A percentile compares a stretch with the other conserved stretches of the same genome.
Conservation (phyloP, 2,113 vertebrate genomes). For the Sinocyclocheilus anophthalmus region DNA sequence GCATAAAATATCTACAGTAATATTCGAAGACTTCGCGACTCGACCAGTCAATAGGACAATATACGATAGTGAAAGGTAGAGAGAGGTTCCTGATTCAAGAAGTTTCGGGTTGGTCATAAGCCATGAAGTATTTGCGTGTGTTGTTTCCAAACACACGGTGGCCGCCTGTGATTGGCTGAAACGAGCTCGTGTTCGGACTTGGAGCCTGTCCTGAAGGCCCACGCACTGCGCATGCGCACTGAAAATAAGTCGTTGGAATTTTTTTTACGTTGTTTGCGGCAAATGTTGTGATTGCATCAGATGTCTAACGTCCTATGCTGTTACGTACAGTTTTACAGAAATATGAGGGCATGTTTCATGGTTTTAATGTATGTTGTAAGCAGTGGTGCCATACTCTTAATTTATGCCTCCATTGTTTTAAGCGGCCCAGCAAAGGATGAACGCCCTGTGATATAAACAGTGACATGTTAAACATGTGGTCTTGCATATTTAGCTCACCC, state of each 20-base stretch:
- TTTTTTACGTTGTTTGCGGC: not conserved
- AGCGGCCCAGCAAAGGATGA: no score
- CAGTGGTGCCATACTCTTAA: no score
- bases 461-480: no score
- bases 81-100: not conserved
- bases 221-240: conserved; percentile 41
- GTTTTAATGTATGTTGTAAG: not conserved
- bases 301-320: not conserved
- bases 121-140: conserved; percentile 45
- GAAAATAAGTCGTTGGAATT: not conserved
- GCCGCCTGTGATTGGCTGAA: conserved; percentile 79
- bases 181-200: conserved; percentile 64
- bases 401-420: no score
- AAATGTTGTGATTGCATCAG: conserved; percentile 41
- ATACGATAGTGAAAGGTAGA: no score
- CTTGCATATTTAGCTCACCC: no score
- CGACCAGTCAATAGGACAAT: not conserved
- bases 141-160: conserved; percentile 82
- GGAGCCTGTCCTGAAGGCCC: conserved; percentile 52
- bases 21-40: not conserved
- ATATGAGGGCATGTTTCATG: not conserved
- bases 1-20: not conserved
- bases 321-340: not conserved
- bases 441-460: no score
- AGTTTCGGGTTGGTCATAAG: conserved; percentile 40